Base-by-base conservation (phyloP, 23 tunicate species). In the Clavelina lepadiformis region DNA sequence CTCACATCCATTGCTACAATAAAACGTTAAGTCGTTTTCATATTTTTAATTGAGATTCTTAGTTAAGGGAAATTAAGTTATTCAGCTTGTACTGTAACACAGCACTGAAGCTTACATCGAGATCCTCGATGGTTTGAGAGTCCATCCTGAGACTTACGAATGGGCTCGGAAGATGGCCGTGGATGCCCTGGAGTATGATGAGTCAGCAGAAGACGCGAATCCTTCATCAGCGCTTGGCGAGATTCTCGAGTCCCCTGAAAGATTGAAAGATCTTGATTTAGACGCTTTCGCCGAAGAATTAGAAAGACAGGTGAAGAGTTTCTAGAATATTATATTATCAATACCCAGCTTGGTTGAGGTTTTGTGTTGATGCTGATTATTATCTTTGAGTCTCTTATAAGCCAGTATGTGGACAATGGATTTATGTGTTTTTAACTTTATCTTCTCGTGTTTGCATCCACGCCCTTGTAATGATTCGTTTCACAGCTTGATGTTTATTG, bases 161-260 rank as follows among this genome's bases (percentile, higher is more conserved):
- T 93, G 92, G 92, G 98, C 93, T n/a, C 78, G 98, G 31, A 93
- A 93, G 74, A 93, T 93, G 98, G 98, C 93, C 0, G 93, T 79
- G 35, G 98, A 93, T 41, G 94, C 92, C 1, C 63, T 83, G 71
- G 98, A 83, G 78, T 79, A 93, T 41, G 98, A 93, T 67, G 98
- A 93, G 38, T 78, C 88, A 22, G 89, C 82, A 19, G 98, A 84
- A 34, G 93, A 93, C 56, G 83, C 83, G 0, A 82, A 82, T 35
- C 92, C 92, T 25, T 65, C 92, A 24, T 82, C 92, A 8, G 92
- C 91, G 23, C 80, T 91, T 27, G 67, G 71, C 38, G 97, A 91
- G 49, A 83, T 91, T 61, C 61, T 91, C 27, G 86, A 74, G 67
- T 82, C 91, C 3, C 98, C 98, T 7, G 98, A 91, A 58, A 59